Base-by-base conservation (phyloP, 1,140 invertebrate genomes). In the Aphis gossypii region DNA sequence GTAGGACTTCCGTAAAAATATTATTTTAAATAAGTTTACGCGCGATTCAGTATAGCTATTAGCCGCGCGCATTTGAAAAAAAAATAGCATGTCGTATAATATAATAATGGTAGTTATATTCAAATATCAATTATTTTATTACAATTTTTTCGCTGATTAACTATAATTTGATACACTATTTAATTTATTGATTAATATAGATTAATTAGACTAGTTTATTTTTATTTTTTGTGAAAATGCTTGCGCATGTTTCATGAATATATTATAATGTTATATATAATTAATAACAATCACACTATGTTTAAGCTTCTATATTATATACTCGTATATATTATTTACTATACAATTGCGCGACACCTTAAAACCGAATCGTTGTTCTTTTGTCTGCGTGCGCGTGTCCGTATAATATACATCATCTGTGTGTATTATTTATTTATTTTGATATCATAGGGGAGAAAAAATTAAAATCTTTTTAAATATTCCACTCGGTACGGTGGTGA, bases 291-390 rank as follows among this genome's bases (percentile, higher is more conserved):
- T n/a, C n/a, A 68, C 11, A n/a, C 11, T 68, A 56, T 56, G 60
- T 68, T 30, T 60, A 25, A n/a, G 18, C 11, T 68, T n/a, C 9
- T 14, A n/a, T 14, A 56, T 23, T 41, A 25, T 23, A 54, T 54
- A 54, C 21, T 56, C 23, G 11, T 68, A 30, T 68, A 30, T 68
- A 30, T 60, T 60, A 60, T 30, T 25, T 60, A 11, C 11, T 30
- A 60, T 56, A 30, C 20, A 48, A 54, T 87, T 87, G 30, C 60
- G 30, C 60, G 21, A 44, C 83, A 84, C 23, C 8, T 84, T 54
- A 54, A 89, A 89, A 89, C 48, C n/a, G 48, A 89, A 89, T 51
- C 87, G 87, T 87, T 87, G 84, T 87, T 87, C 48, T 54, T 89
- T 89, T 89, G 87, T 89, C 30, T 88, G 30, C 14, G 48, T 51